Percentiles rank a stretch among this genome's conserved stretches.
phyloP scores from a whole-genome alignment of 2,888 invertebrate genomes.

The Conistra vaccinii region DNA sequence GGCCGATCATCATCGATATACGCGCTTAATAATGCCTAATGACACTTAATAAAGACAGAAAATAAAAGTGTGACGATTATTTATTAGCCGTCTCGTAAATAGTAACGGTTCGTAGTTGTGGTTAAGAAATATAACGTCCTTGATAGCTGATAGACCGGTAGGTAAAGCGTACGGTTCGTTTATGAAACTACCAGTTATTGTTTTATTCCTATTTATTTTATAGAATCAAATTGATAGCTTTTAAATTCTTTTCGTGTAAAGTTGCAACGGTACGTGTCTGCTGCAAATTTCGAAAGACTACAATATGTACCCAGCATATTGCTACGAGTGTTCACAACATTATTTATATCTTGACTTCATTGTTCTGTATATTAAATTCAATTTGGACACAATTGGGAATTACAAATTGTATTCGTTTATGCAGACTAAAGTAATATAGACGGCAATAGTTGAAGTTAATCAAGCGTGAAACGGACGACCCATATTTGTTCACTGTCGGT shows the following conservation, averaged over 20 bases:
- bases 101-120: constrained; percentile 71
- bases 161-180: constrained; percentile 30
- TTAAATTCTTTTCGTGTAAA: constrained; percentile 21
- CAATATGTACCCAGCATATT: background rate
- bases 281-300: background rate
- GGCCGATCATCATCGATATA: constrained; percentile 89
- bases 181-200: constrained; percentile 39
- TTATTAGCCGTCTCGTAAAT: constrained; percentile 80
- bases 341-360: constrained; percentile 10
- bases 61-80: constrained; percentile 89
- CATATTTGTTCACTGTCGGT: constrained; percentile 15
- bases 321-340: background rate
- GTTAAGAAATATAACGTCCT: constrained; percentile 59
- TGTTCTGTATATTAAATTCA: constrained; percentile 8
- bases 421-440: constrained; percentile 27
- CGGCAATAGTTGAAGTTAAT: constrained; percentile 39
- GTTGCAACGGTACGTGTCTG: background rate
- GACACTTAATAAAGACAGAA: constrained; percentile 90
- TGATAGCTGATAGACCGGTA: constrained; percentile 51
- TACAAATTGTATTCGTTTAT: constrained; percentile 16
- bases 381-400: constrained; percentile 31
- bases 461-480: constrained; percentile 28
- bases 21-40: constrained; percentile 90
- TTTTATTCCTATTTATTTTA: constrained; percentile 13
- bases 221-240: constrained; percentile 29